phyloP scores from a whole-genome alignment of 2,113 vertebrate genomes.

The Mustela nigripes region DNA sequence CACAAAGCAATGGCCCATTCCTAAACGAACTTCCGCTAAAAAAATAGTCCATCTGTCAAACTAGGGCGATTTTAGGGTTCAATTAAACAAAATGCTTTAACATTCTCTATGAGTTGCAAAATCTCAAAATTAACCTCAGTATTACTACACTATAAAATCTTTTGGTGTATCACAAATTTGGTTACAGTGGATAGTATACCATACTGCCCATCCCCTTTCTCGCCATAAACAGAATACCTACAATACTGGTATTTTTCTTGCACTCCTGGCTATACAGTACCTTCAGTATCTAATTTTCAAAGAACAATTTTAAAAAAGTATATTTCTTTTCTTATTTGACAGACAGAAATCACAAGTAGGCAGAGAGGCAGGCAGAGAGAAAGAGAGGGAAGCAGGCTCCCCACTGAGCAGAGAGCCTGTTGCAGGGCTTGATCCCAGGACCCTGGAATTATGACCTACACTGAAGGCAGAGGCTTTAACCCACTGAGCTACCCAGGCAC shows the following conservation, averaged over 20 bases:
- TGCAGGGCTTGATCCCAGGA: too few relatives aligned
- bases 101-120: constrained; percentile 23
- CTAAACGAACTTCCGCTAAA: constrained; percentile 96
- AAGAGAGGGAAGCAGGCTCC: too few relatives aligned
- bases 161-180: neutral
- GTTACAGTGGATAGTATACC: neutral
- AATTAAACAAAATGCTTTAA: constrained; percentile 14
- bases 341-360: too few relatives aligned
- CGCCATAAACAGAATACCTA: neutral
- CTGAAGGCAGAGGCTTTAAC: too few relatives aligned
- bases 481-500: too few relatives aligned
- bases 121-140: neutral
- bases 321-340: too few relatives aligned
- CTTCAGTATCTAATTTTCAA: constrained; percentile 20
- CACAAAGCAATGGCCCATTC: constrained; percentile 99
- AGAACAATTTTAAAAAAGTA: neutral
- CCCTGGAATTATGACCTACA: too few relatives aligned
- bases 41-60: constrained; percentile 73
- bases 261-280: neutral
- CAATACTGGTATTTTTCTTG: constrained; percentile 27
- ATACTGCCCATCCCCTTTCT: neutral
- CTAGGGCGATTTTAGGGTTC: neutral
- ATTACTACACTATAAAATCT: neutral
- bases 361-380: too few relatives aligned
- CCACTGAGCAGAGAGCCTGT: too few relatives aligned